Base-by-base conservation (phyloP, 2,113 vertebrate species). In the Microcebus jonahi region DNA sequence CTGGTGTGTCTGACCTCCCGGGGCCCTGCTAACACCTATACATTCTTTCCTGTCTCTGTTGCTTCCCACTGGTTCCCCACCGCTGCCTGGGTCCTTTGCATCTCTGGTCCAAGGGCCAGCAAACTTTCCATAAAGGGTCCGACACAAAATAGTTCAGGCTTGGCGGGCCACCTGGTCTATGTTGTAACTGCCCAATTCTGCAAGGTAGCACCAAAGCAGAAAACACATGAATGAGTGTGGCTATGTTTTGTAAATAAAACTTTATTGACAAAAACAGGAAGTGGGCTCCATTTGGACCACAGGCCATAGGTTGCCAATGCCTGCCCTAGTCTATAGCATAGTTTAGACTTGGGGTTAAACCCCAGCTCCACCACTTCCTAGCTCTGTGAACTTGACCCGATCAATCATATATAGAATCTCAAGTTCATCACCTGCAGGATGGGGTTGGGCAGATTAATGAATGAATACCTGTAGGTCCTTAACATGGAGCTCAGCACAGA, bases 41-140 rank as follows among this genome's bases (percentile, higher is more conserved):
- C 6, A 1, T 5, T 48, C 45, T 17, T 31, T 3, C 1, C 20
- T 0, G 0, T 48, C 61, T 73, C 45, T 79, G 12, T 31, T 6
- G 23, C 50, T n/a, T 61, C 12, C 31, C 8, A 8, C 7, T 18
- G 59, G 20, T 15, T 27, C 79, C 42, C 23, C 36, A 20, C 67
- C 82, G 42, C 34, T 75, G 36, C 25, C 17, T 55, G 20, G 4
- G 3, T 34, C 39, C 48, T 82, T 29, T 39, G 65, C 39, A 21
- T 10, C 57, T 71, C 59, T 20, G 63, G 20, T 76, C 59, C 53
- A 67, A 48, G 57, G 77, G 3, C 34, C 0, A 0, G 36, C 31
- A 91, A 36, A 34, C 93, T 48, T 71, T 34, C 93, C 42, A 6
- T n/a, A 31, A 87, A 45, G 45, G 8, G 45, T 8, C 45, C 7